Evolutionary conservation across 2,797 vertebrate species (phyloP), one percentile per base, ranked within the genome.

Genomic region (Mareca strepera): DNA sequence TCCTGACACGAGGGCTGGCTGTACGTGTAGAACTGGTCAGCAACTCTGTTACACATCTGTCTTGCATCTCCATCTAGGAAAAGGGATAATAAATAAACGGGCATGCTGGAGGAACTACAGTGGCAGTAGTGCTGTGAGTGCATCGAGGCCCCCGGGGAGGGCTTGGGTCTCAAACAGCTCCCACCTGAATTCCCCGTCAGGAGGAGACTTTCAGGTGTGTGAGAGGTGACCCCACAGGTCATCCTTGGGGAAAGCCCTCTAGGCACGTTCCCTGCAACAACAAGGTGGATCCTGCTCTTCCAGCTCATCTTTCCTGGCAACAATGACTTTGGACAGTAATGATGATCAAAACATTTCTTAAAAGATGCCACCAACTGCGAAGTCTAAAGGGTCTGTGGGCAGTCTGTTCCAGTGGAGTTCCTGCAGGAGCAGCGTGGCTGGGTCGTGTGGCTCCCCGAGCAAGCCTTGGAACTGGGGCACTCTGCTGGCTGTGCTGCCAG

Each of bases 1-100:
- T 35, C 8, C 14, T 0, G 1, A 1, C 1, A 0, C 2, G 1
- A 22, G 50, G 10, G 39, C 67, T 46, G 52, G n/a, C 31, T 2
- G 17, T 39, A 43, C 6, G 3, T 0, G 1, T 17, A 22, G 46
- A 31, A 8, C 11, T 16, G 35, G 52, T 21, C 26, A 26, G 25
- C 70, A 79, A 5, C 39, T 48, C 22, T 22, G n/a, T 8, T 28
- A 4, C 3, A 3, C 35, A 3, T 41, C 60, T 16, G 3, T 17
- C 35, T 23, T 6, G 8, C 1, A 0, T 17, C 77, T n/a, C 33
- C 18, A 5, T 8, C 17, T 21, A n/a, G 58, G 80, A 44, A 4
- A 21, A 35, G 33, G 26, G 59, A 31, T 13, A 8, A 2, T 35
- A 20, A 25, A 12, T 11, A 9, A 37, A 8, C 25, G 14, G 21